Percentiles rank a stretch among this genome's conserved stretches.
These are phyloP conservation scores for Ochropacha duplaris DNA, from an alignment of 2,888 invertebrate genomes.

Conservation along the genomic window DNA sequence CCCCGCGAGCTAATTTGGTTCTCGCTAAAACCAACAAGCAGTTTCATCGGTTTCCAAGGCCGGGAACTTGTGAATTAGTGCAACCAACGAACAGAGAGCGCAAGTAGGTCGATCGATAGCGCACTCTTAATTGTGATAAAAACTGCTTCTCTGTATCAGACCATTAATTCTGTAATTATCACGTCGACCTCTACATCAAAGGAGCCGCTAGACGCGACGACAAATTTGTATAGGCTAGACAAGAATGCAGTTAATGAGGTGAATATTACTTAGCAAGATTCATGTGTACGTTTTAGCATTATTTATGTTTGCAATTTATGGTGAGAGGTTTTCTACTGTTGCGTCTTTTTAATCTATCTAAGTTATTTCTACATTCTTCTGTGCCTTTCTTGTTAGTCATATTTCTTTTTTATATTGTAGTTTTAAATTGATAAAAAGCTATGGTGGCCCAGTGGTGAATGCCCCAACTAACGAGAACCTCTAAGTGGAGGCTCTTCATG, in stretches of 20 bases:
- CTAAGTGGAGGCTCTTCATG: too few species aligned
- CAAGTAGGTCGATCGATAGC: slow-evolving; percentile 61
- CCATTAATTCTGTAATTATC: slow-evolving; percentile 72
- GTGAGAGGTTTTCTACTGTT: slow-evolving; percentile 2
- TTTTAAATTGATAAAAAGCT: too few species aligned
- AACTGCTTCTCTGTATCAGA: slow-evolving; percentile 59
- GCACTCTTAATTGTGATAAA: slow-evolving; percentile 67
- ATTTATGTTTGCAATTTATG: slow-evolving; percentile 1
- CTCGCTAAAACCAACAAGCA: slow-evolving; percentile 50
- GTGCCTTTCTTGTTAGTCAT: background rate
- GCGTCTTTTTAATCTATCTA: slow-evolving; percentile 10
- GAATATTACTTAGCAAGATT: slow-evolving; percentile 22
- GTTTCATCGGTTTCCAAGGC: slow-evolving; percentile 48
- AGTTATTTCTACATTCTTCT: background rate
- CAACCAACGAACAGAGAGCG: slow-evolving; percentile 23
- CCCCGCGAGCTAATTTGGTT: slow-evolving; percentile 52
- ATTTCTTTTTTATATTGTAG: too few species aligned
- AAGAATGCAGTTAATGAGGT: slow-evolving; percentile 40
- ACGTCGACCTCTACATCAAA: slow-evolving; percentile 62
- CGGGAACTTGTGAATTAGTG: slow-evolving; percentile 58
- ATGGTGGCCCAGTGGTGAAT: too few species aligned
- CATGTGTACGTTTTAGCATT: background rate
- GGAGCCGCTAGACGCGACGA: slow-evolving; percentile 47
- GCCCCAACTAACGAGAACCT: too few species aligned
- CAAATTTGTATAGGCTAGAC: slow-evolving; percentile 41